Base-by-base conservation (phyloP, 2,888 invertebrate species). In the Eristalis intricaria region DNA sequence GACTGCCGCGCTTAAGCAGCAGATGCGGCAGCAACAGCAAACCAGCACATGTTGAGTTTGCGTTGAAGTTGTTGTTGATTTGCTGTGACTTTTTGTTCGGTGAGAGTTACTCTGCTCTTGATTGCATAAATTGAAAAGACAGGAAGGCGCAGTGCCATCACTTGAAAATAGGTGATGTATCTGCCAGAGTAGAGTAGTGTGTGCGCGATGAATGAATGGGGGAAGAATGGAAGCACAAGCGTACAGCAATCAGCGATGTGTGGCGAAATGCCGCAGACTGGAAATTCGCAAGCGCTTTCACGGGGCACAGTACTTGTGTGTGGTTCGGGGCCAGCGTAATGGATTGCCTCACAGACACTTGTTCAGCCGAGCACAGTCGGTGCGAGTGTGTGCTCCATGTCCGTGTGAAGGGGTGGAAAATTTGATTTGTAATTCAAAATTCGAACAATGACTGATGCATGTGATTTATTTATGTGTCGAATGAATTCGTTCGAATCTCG, bases 71-170 rank as follows among this genome's bases (percentile, higher is more conserved):
- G 68, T 43, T 75, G 38, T 71, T 71, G 58, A 79, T 43, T 60
- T 65, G 64, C 23, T 29, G 68, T 50, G 58, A 43, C 65, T 78
- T 78, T 66, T 66, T 61, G 26, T 32, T 70, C 56, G n/a, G 23
- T 58, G 35, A 22, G 26, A 40, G 23, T 60, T 50, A 8, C 50
- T 60, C 56, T 80, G 43, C 76, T 82, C 76, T 82, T 82, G 70
- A 76, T 82, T 82, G 76, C 82, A 82, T 82, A 82, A 82, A 76
- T 82, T 82, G 82, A 82, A 82, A 82, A 82, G 76, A 76, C 82
- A 82, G 82, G 82, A 82, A 82, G 82, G 70, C 76, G 66, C 66
- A 76, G 70, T 71, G 66, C 70, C 82, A 71, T 66, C 70, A 76
- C 65, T 82, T 50, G 26, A 70, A 70, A 35, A 68, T 40, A 81